Base-by-base conservation (phyloP, 2,888 invertebrate species). In the Galerucella calmariensis region DNA sequence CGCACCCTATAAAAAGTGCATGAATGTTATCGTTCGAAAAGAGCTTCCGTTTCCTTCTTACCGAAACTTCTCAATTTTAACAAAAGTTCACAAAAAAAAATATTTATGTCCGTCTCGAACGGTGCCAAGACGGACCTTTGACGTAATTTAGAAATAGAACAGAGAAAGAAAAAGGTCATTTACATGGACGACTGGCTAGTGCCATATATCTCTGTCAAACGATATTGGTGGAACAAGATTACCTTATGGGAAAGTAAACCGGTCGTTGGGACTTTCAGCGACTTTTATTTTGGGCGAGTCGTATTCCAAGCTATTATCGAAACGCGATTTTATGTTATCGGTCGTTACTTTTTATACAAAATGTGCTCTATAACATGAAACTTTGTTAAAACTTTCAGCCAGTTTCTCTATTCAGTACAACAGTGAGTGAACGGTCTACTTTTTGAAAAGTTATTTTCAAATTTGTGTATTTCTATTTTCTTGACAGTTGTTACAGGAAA, bases 131-230 rank as follows among this genome's bases (percentile, higher is more conserved):
- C 76, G 77, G 79, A 80, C 81, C 80, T 80, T 80, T 75, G 78
- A 78, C 79, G 76, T 76, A 77, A 79, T 80, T 78, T 73, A 75
- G 73, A 75, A 73, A 75, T 73, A 72, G 75, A 53, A 75, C 78
- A 77, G 79, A 75, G 16, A 80, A 81, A 81, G 79, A 81, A 79
- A 82, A 82, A 82, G 82, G 82, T 81, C 82, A 81, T 82, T 82
- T 82, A 78, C 82, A 82, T 82, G 81, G 81, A 72, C 78, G 79
- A 79, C 73, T 82, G 82, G 77, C 79, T 77, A 73, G 69, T 70
- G 78, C 79, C 75, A 82, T 82, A 80, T 79, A 82, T 82, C 81
- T 81, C 79, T 81, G 81, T 81, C 82, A 78, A 76, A 75, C 74
- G 77, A 74, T 77, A 77, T 76, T 75, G 71, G 69, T 76, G 69